phyloP scores from a whole-genome alignment of 2,113 vertebrate species.

The Apus apus region DNA sequence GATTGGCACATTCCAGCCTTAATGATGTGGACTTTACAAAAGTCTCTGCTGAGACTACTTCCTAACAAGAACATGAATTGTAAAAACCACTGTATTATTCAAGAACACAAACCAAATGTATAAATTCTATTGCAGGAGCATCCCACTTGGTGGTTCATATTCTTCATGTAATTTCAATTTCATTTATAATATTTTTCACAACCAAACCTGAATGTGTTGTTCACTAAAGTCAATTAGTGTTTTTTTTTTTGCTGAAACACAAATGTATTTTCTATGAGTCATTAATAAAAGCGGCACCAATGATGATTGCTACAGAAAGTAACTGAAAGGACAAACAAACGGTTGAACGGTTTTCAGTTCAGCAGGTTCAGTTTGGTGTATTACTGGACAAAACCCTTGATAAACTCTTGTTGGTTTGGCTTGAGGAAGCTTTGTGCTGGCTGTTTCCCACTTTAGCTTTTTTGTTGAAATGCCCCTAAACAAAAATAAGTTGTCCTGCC shows the following conservation, averaged over 20 bases:
- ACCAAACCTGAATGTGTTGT: background rate
- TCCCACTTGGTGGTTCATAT: background rate
- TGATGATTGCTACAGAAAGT: constrained; percentile 46
- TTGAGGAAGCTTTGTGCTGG: constrained; percentile 41
- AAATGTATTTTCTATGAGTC: constrained; percentile 64
- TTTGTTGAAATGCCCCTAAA: constrained; percentile 72
- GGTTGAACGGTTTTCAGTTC: constrained; percentile 64
- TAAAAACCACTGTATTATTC: background rate
- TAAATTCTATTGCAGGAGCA: background rate
- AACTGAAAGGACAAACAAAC: constrained; percentile 67
- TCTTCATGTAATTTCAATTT: background rate
- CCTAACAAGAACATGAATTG: background rate
- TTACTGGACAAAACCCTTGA: constrained; percentile 51
- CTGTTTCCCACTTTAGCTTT: constrained; percentile 69
- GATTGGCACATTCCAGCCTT: background rate
- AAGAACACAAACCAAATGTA: background rate
- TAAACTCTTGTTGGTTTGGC: constrained; percentile 25
- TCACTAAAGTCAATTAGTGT: background rate
- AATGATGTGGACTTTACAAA: background rate
- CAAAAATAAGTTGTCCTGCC: constrained; percentile 73
- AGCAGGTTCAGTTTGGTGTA: constrained; percentile 17
- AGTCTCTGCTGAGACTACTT: background rate
- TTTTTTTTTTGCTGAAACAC: background rate
- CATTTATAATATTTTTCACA: background rate
- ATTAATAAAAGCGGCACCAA: constrained; percentile 39